A percentile compares a stretch with the other conserved stretches of the same genome.
These are phyloP conservation scores for Taeniopygia guttata DNA, from an alignment of 2,797 vertebrate genomes.

Conservation along the genomic window DNA sequence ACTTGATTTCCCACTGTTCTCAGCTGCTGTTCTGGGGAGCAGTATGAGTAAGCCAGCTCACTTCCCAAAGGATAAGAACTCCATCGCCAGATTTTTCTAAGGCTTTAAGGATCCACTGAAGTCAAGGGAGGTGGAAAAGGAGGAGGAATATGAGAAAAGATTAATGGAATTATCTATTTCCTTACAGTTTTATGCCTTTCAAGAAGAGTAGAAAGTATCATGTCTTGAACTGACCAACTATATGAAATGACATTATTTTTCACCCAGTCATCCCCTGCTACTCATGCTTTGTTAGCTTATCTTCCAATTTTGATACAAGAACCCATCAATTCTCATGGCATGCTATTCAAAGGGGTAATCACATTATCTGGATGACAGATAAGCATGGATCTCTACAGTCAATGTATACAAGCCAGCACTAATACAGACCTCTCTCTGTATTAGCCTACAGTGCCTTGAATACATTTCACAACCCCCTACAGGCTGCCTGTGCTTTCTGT, in stretches of 20 bases:
- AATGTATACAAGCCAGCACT: background rate
- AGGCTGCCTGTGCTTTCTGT: background rate
- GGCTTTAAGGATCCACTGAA: background rate
- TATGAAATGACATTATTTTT: background rate
- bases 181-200: background rate
- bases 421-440: background rate
- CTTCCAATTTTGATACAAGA: background rate
- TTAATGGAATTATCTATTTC: background rate
- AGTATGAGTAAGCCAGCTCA: background rate
- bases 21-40: background rate
- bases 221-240: background rate
- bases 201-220: background rate
- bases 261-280: background rate
- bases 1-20: background rate
- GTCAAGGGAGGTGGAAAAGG: background rate
- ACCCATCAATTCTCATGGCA: background rate
- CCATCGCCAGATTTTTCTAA: background rate
- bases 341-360: background rate
- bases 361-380: background rate
- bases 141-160: background rate
- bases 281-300: background rate
- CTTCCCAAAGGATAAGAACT: background rate
- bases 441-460: background rate
- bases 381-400: background rate
- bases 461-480: background rate